Base-by-base conservation (phyloP, 2,888 invertebrate genomes). In the Agrotis puta region DNA sequence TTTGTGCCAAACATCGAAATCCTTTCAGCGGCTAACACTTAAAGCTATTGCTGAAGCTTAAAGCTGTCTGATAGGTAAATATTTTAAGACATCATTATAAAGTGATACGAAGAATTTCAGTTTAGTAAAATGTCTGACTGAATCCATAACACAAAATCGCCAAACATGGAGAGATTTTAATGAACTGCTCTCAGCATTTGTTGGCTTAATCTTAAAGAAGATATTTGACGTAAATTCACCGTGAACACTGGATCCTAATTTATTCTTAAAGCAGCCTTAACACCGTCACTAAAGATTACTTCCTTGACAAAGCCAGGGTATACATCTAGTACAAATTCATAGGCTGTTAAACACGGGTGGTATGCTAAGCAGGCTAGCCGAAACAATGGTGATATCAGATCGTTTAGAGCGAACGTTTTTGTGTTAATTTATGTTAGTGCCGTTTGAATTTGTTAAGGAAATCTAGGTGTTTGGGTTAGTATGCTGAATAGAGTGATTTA, bases 341-440 rank as follows among this genome's bases (percentile, higher is more conserved):
- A 56, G 71, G 63, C 68, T 73, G 71, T 71, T 70, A 67, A 68
- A 61, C 58, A 68, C 77, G 58, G 57, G 22, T 83, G 79, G 80
- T 88, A 89, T 88, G 90, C 83, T 87, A 89, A 89, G 81, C 85
- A 89, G 85, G 74, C 82, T 85, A 86, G 87, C 88, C 86, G 82
- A 87, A 91, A 91, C 89, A 88, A 86, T 84, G 84, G 86, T 83
- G 86, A 81, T 89, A 90, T 88, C 90, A 88, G 87, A 89, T 89
- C 84, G 89, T 78, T 85, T 84, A 84, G 83, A 87, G 80, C 79
- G 83, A 89, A 88, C 87, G 85, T 87, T 90, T 90, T 88, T 86
- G 86, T 82, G 83, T 84, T 86, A 88, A 89, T 90, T 90, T 90
- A 91, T 88, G 88, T 83, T 74, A 79, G 80, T 84, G 85, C 85